Base-by-base conservation (phyloP, 2,888 invertebrate genomes). In the Pomacea canaliculata region DNA sequence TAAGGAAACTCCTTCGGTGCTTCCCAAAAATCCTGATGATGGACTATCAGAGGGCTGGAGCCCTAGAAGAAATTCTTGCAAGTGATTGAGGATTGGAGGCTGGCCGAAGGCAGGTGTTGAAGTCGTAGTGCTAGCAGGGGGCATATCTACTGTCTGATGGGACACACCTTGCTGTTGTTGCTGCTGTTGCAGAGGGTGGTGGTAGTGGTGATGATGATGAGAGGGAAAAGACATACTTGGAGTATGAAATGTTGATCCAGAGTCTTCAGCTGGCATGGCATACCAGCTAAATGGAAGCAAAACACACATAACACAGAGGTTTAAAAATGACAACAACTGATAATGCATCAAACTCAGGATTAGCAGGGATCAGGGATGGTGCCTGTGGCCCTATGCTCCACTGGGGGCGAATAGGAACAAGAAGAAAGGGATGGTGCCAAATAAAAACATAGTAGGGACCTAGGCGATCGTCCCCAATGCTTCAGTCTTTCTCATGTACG, bases 1-100 rank as follows among this genome's bases (percentile, higher is more conserved):
- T 16, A 68, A 23, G 10, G 46, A 46, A 13, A 68, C 12, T 13
- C 60, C n/a, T 48, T 27, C 60, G 3, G 68, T 19, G n/a, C 51
- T 67, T 48, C 62, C 69, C 7, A 62, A 62, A 48, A 60, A 74
- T 23, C 46, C 56, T 13, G 60, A 69, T 13, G 60, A 69, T 13
- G 69, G 69, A 18, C 59, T 59, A 7, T 74, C 69, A n/a, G 68
- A 46, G 12, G 74, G 69, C 19, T 67, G 59, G 23, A 69, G 23
- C 18, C 74, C 74, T 8, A 68, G 69, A 27, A 74, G 48, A 23
- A 74, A 74, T 67, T 74, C 74, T 69, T 74, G 74, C 74, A 74
- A 60, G 8, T 37, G 37, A 59, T 74, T 74, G 19, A 74, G 69
- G 19, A 74, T 74, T 68, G 74, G 74, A 16, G 60, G 74, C n/a